Evolutionary conservation across 2,888 invertebrate species (phyloP), one percentile per base, ranked within the genome.

Genomic region (Tipula helvola): DNA sequence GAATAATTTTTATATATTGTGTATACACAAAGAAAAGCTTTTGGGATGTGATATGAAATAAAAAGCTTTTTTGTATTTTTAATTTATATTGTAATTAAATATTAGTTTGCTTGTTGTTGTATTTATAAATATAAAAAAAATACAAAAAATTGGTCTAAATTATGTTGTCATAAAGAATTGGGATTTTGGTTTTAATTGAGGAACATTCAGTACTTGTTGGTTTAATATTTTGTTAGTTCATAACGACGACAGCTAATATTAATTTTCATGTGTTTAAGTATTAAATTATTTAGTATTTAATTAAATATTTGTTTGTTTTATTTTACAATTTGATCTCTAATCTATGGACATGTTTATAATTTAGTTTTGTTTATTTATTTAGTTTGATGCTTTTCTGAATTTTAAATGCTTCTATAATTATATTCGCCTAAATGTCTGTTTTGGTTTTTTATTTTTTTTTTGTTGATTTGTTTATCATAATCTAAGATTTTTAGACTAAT

Each of bases 161-260:
- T 28, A 71, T 28, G 28, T 28, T 28, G 28, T 28, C 28, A 28
- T 28, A 71, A 71, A 28, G 71, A 71, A 28, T 57, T 71, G 7
- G 18, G 28, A 16, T 52, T 16, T 52, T 28, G 8, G 28, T 71
- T 71, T 12, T 28, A 71, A 71, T 71, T 71, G 84, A 84, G 84
- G 84, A 84, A 84, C 84, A 84, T 39, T 84, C 84, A 84, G 84
- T 84, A 84, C 84, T 84, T 36, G 39, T 84, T 84, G 5, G 28
- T 83, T 4, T 52, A n/a, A 10, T 84, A 36, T 84, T 39, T 84
- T 84, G 36, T 39, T 84, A 84, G 39, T 36, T 84, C 71, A 71
- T 71, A 71, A 71, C 71, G 71, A 71, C 71, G 71, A 71, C 71
- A 71, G 71, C 71, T 71, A 71, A 28, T 28, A 71, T 71, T 71